Percentiles rank a stretch among this genome's conserved stretches.
These are phyloP conservation scores for Hipposideros armiger DNA, from an alignment of 2,113 vertebrate genomes.

Conservation along the genomic window DNA sequence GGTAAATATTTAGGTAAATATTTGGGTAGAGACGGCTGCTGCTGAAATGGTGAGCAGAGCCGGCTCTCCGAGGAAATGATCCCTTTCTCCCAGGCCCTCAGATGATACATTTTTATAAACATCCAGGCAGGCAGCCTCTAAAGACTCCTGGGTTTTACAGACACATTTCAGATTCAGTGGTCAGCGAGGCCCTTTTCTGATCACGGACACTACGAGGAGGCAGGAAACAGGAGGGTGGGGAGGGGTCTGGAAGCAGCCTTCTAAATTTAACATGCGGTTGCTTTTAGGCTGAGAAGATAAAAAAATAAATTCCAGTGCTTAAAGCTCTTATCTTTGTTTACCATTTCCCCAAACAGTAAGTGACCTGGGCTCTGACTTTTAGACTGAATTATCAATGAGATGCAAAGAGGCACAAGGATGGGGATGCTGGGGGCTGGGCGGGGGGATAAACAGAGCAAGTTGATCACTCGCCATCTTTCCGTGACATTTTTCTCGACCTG, in stretches of 20 bases:
- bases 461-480: background rate
- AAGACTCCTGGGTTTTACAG: conserved; percentile 29
- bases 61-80: background rate
- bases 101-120: conserved; percentile 61
- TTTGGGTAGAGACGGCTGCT: background rate
- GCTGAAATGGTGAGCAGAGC: background rate
- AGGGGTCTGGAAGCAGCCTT: conserved; percentile 59
- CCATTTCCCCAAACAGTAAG: conserved; percentile 77
- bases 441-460: accelerated
- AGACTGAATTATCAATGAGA: conserved; percentile 75
- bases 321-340: conserved; percentile 88
- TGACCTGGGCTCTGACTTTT: conserved; percentile 77
- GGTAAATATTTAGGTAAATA: conserved; percentile 68
- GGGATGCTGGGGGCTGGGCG: conserved; percentile 25
- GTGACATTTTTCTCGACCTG: background rate
- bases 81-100: conserved; percentile 17
- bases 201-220: background rate
- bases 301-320: conserved; percentile 85
- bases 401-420: background rate
- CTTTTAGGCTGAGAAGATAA: conserved; percentile 85
- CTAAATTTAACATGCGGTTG: conserved; percentile 65
- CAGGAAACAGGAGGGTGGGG: background rate
- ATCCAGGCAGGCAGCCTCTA: conserved; percentile 20
- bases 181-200: background rate
- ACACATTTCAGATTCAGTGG: background rate